Base-by-base conservation (phyloP, 1,140 invertebrate species). In the Drosophila kikkawai region DNA sequence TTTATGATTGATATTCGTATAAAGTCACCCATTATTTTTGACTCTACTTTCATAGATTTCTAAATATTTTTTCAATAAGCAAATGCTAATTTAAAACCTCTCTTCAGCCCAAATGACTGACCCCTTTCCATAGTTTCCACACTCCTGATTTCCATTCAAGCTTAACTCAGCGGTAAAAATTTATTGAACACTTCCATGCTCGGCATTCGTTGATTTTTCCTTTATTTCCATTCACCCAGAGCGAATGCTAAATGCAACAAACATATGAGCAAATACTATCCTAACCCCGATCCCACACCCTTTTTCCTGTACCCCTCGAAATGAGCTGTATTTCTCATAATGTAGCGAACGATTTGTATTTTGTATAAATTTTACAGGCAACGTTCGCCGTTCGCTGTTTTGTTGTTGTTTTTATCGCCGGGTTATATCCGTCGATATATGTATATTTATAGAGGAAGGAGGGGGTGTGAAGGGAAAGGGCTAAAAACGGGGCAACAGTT, bases 341-440 rank as follows among this genome's bases (percentile, higher is more conserved):
- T 78, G 75, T 78, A 69, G 75, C 75, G 29, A 78, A 69, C 74
- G 75, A 78, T 78, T 78, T 78, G 74, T 78, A 78, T 78, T 77
- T 76, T 73, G 69, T 73, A 73, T 73, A 73, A 73, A 73, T 73
- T 73, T 71, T 73, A 60, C 67, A 73, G 67, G 37, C 53, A 73
- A 22, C 69, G 69, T 59, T 50, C 29, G 51, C 65, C 39, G 44
- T 55, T 50, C 37, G 37, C 26, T 6, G 26, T 57, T 34, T 66
- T 66, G 64, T 59, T 61, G 67, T 64, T 85, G 80, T 79, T 51
- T n/a, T 17, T 79, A 83, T 82, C 68, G 80, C 65, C 61, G 47
- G 67, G 67, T 50, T 82, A 83, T 83, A 77, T 77, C 73, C 75
- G 64, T 56, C 39, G 32, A 50, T 68, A 77, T 77, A 71, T 59